Conservation (phyloP, 2,797 vertebrate species). For the Danio kyathit region DNA sequence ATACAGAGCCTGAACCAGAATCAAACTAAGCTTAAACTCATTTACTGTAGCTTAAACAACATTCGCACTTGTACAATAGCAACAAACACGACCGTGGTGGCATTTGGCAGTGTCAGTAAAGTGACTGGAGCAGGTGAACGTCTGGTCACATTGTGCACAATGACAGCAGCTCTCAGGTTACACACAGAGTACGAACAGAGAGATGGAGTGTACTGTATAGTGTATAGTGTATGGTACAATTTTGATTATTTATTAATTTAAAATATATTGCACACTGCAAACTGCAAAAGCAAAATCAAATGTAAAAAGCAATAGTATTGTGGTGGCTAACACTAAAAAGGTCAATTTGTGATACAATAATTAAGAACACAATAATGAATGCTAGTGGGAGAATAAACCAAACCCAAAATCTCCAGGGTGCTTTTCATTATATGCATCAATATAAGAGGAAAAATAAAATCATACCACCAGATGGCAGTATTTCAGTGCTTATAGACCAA, state of each 20-base stretch:
- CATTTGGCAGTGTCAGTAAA: conserved; percentile 23
- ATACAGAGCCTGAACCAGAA: not conserved
- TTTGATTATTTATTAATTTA: not conserved
- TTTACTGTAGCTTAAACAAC: not conserved
- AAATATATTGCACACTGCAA: too few species aligned
- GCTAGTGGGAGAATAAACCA: not conserved
- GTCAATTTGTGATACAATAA: not conserved
- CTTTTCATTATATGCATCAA: not conserved
- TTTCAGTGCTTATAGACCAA: not conserved
- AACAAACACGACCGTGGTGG: not conserved
- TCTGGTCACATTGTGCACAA: conserved; percentile 33
- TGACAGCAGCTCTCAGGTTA: conserved; percentile 31
- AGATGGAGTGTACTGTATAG: not conserved
- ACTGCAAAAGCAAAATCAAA: too few species aligned
- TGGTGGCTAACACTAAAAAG: not conserved
- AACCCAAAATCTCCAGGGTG: not conserved
- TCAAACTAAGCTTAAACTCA: not conserved
- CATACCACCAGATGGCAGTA: conserved; percentile 29
- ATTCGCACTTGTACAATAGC: not conserved
- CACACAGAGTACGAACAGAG: conserved; percentile 4
- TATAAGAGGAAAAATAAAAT: not conserved
- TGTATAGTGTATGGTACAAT: not conserved
- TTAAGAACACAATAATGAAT: not conserved
- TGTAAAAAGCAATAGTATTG: not conserved
- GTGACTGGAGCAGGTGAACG: conserved; percentile 45